Evolutionary conservation across 1,140 invertebrate species (phyloP), one percentile per base, ranked within the genome.

Genomic region (Drosophila sturtevanti): DNA sequence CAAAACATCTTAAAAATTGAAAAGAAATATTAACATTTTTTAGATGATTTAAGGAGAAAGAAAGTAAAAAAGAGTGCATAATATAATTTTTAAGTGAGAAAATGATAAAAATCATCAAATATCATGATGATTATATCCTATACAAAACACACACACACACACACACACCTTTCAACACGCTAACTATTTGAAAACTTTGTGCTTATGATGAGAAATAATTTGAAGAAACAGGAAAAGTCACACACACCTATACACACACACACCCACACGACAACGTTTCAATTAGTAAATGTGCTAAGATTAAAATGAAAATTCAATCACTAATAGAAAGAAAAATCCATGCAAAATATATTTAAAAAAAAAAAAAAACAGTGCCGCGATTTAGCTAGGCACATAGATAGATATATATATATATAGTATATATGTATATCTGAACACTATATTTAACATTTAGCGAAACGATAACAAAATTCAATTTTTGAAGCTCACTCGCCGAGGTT

Each of bases 261-360:
- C 27, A 31, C 5, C 4, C 27, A 31, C 27, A 75, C 54, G 68
- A 77, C 77, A 73, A 87, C 84, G 82, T 86, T 86, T 86, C 82
- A 86, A 86, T 86, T 87, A 86, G 82, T 86, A 85, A 89, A 82
- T 82, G 82, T 87, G 81, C 81, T 86, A 86, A 87, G 68, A 63
- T 66, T 68, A 68, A 58, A 18, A 27, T 16, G 48, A 38, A 37
- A 72, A 62, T 52, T 52, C 51, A 21, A 72, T 64, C 70, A 52
- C 41, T 48, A 48, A 48, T 48, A 48, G 41, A 21, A 48, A 11
- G 9, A 16, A 48, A 48, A 18, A 18, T 41, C 27, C 27, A 31
- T 31, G 27, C 3, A 31, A 31, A 31, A 31, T 7, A 41, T 6
- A 18, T 6, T 14, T 14, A 7, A 16, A 14, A 16, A 16, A 18